phyloP scores from a whole-genome alignment of 2,888 invertebrate species.

The Xestia ashworthii region DNA sequence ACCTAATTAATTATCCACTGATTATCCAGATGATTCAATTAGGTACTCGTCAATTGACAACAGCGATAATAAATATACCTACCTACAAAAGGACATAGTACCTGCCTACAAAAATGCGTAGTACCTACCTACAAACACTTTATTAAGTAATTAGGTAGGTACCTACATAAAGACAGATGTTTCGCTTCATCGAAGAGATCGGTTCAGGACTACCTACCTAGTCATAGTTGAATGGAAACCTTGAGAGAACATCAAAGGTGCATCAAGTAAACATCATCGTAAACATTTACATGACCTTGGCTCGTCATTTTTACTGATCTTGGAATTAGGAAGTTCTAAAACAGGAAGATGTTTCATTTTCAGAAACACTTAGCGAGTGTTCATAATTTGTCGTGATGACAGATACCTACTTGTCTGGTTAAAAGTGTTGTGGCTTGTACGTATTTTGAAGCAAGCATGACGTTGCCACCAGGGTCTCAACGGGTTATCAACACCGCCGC shows the following conservation, averaged over 20 bases:
- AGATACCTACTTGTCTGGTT: constrained; percentile 11
- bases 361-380: constrained; percentile 17
- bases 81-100: neutral
- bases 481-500: neutral
- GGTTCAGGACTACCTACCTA: neutral
- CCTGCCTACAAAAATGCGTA: neutral
- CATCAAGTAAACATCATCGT: constrained; percentile 54
- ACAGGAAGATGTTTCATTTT: constrained; percentile 11
- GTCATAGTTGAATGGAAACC: constrained; percentile 61
- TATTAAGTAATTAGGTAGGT: neutral
- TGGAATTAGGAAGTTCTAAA: constrained; percentile 26
- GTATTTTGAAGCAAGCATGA: neutral
- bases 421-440: neutral
- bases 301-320: constrained; percentile 31
- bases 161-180: constrained; percentile 53
- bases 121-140: neutral
- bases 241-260: constrained; percentile 70
- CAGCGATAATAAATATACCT: neutral
- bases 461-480: neutral
- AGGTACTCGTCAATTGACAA: neutral
- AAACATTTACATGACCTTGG: constrained; percentile 52
- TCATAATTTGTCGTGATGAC: constrained; percentile 33
- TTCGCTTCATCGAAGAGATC: constrained; percentile 54
- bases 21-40: neutral
- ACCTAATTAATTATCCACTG: neutral